Base-by-base conservation (phyloP, 2,113 vertebrate species). In the Grantiella picta region DNA sequence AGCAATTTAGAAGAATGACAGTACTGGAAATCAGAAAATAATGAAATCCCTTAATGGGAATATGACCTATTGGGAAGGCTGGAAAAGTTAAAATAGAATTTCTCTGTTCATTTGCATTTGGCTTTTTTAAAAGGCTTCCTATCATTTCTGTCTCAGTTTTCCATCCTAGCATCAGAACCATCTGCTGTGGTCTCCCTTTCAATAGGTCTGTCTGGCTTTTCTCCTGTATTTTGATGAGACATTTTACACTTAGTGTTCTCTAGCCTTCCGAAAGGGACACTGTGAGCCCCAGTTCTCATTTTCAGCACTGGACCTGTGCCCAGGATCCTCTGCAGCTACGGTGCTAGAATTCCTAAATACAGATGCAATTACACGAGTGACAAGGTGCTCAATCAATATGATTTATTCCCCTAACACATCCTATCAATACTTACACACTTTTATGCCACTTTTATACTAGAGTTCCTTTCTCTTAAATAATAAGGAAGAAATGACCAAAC, bases 311-410 rank as follows among this genome's bases (percentile, higher is more conserved):
- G 89, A 83, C 17, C 29, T 64, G 68, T 90, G 89, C 94, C 96
- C 86, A 90, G 92, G 69, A 78, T 86, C 50, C 59, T 89, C 76
- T 88, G 60, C 72, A 90, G 76, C 89, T 88, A 92, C 2, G 0
- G 56, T 42, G 42, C 52, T 90, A 78, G 88, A 93, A 96, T 91
- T 93, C 88, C 66, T 92, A 75, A 89, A 49, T 70, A 92, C 52
- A 45, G 22, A 78, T 68, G 80, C 56, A 93, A 22, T 97, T 95
- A 77, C 52, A 66, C 19, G 23, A 60, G 79, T 47, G 88, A 73
- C 88, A 95, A 89, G 86, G 50, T 78, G 60, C 84, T 97, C 56
- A 47, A 27, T 95, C 86, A 93, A 31, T 86, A 60, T 63, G 82
- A 92, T 92, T 89, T 86, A 90, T 95, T 95, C 72, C 52, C 60